A percentile compares a stretch with the other conserved stretches of the same genome.
These are phyloP conservation scores for Heliopora coerulea DNA, from an alignment of 92 coral and sea anemone species.

Conservation along the genomic window DNA sequence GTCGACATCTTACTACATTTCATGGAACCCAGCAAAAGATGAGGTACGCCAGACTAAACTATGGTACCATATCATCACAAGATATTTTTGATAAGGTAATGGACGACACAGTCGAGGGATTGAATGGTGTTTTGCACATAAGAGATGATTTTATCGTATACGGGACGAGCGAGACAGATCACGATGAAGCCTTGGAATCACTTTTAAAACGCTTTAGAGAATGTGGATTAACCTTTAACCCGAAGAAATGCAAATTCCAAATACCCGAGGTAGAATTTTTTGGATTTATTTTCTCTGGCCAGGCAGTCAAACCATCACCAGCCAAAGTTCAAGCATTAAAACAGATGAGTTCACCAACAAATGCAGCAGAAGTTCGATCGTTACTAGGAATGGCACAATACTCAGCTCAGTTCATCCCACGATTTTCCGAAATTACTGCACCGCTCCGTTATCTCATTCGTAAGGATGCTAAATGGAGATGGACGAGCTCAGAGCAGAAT, in stretches of 20 bases:
- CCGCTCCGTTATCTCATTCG: constrained; percentile 52
- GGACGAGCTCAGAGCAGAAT: constrained; percentile 55
- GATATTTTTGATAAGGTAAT: too few species aligned
- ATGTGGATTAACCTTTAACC: too few species aligned
- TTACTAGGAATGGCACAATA: constrained; percentile 42
- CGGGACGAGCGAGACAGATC: too few species aligned
- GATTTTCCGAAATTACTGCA: constrained; percentile 55
- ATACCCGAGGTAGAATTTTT: too few species aligned
- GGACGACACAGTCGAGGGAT: too few species aligned
- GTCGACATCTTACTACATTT: constrained; percentile 66
- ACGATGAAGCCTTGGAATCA: too few species aligned
- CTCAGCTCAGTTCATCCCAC: constrained; percentile 36
- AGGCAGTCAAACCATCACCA: constrained; percentile 33
- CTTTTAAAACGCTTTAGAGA: too few species aligned
- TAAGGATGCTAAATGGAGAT: constrained; percentile 71
- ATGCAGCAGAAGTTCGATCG: constrained; percentile 39
- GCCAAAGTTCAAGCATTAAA: constrained; percentile 49
- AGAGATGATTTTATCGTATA: too few species aligned
- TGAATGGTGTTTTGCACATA: too few species aligned
- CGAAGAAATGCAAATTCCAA: too few species aligned
- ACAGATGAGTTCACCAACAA: constrained; percentile 44
- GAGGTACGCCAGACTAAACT: constrained; percentile 56
- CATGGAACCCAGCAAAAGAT: constrained; percentile 56
- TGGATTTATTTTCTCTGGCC: too few species aligned
- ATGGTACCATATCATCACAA: too few species aligned